phyloP scores from a whole-genome alignment of 1,140 invertebrate genomes.

The Trichonephila clavipes region DNA sequence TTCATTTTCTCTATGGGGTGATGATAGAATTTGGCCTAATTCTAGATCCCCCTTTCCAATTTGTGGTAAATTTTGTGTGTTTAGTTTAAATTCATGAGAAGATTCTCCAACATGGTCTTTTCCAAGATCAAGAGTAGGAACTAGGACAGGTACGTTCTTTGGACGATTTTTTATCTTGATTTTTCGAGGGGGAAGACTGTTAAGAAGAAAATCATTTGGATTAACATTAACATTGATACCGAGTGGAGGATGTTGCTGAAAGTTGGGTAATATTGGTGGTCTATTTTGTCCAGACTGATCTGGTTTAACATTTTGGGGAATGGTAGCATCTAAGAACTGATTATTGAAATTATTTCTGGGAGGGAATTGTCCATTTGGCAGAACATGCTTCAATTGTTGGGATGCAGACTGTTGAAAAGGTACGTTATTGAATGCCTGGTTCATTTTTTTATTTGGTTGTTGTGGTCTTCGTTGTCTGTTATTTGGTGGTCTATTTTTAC shows the following conservation, averaged over 20 bases:
- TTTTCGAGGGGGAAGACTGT: conserved; percentile 53
- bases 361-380: conserved; percentile 45
- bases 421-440: conserved; percentile 14
- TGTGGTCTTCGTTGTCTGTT: conserved; percentile 52
- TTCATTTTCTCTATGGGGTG: conserved; percentile 50
- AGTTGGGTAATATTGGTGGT: conserved; percentile 61
- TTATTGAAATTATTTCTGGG: conserved; percentile 42
- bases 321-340: conserved; percentile 45
- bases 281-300: conserved; percentile 62
- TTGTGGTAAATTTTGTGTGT: conserved; percentile 45
- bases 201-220: conserved; percentile 57
- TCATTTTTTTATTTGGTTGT: conserved; percentile 35
- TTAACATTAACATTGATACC: conserved; percentile 42
- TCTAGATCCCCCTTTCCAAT: conserved; percentile 38
- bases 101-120: conserved; percentile 7
- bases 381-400: conserved; percentile 23
- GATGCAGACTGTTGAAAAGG: conserved; percentile 31
- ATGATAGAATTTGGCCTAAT: conserved; percentile 36
- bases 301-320: conserved; percentile 59
- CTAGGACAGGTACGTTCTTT: conserved; percentile 36
- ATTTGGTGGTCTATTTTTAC: conserved; percentile 27
- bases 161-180: conserved; percentile 47
- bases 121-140: conserved; percentile 44
- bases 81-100: conserved; percentile 13
- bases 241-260: conserved; percentile 47